phyloP scores from a whole-genome alignment of 1,140 invertebrate genomes.

The Bursaphelenchus mucronatus region DNA sequence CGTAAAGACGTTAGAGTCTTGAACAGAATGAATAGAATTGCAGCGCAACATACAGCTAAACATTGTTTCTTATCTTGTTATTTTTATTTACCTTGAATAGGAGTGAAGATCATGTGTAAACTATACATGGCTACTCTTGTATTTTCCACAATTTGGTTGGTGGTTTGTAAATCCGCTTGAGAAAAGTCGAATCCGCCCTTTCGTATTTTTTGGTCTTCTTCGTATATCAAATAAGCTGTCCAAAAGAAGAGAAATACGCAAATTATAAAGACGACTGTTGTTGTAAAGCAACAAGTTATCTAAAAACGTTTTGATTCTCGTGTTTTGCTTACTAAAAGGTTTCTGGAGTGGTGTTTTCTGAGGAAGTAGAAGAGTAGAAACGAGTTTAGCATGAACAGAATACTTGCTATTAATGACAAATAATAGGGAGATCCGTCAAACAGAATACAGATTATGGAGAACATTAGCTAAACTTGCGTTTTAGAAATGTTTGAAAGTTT shows the following conservation, averaged over 20 bases:
- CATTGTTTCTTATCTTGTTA: not conserved
- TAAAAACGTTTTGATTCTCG: slow-evolving; percentile 21
- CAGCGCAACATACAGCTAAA: slow-evolving; percentile 29
- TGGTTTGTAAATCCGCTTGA: slow-evolving; percentile 29
- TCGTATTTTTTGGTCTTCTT: slow-evolving; percentile 50
- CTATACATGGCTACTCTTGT: slow-evolving; percentile 57
- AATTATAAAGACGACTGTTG: slow-evolving; percentile 38
- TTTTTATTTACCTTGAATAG: slow-evolving; percentile 44
- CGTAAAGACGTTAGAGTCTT: slow-evolving; percentile 33
- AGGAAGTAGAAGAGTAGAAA: slow-evolving; percentile 45
- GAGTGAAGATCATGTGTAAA: slow-evolving; percentile 52
- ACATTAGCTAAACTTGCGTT: slow-evolving; percentile 41
- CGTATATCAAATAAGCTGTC: slow-evolving; percentile 52
- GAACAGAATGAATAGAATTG: slow-evolving; percentile 43
- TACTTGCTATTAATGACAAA: slow-evolving; percentile 26
- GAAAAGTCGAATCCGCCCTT: slow-evolving; percentile 37
- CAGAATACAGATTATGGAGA: slow-evolving; percentile 52
- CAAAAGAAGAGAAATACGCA: slow-evolving; percentile 48
- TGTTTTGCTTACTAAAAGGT: slow-evolving; percentile 40
- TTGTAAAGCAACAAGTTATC: slow-evolving; percentile 40
- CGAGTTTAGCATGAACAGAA: slow-evolving; percentile 50
- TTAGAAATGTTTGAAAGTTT: not conserved
- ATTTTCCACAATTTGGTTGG: slow-evolving; percentile 54
- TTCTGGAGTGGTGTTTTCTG: slow-evolving; percentile 29
- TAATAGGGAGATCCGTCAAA: slow-evolving; percentile 55